Conservation (phyloP, 2,113 vertebrate genomes). For the Scopus umbretta region DNA sequence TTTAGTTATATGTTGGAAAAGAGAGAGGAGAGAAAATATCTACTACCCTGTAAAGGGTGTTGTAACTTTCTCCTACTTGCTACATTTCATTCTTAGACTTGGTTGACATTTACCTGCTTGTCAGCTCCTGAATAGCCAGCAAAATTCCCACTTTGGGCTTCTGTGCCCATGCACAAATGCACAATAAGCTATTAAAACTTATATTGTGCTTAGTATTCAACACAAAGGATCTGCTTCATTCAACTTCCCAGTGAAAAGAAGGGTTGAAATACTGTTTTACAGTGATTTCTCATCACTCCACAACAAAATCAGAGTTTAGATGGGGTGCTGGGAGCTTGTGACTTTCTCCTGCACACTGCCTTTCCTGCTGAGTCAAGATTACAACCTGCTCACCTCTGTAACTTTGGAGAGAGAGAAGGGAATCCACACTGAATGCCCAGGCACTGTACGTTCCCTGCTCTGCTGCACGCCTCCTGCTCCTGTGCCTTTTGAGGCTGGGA, state of each 20-base stretch:
- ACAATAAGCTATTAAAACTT: background rate
- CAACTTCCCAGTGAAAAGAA: background rate
- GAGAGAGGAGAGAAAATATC: background rate
- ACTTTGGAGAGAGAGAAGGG: background rate
- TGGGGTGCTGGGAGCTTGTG: background rate
- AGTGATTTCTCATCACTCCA: background rate
- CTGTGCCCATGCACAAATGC: background rate
- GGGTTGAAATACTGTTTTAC: background rate
- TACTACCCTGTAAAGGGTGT: background rate
- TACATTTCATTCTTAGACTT: background rate
- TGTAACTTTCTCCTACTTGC: background rate
- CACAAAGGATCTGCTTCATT: background rate
- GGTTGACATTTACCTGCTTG: background rate
- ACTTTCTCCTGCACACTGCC: background rate
- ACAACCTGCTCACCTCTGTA: background rate
- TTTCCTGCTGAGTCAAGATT: background rate
- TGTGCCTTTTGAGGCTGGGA: background rate
- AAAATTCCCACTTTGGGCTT: background rate
- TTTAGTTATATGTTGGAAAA: background rate
- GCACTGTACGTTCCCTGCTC: accelerated
- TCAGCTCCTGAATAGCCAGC: background rate
- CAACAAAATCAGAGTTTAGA: background rate
- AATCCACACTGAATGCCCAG: background rate
- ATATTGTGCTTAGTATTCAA: background rate
- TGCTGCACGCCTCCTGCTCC: background rate